Base-by-base conservation (phyloP, 2,113 vertebrate species). In the Atherinomorus stipes region DNA sequence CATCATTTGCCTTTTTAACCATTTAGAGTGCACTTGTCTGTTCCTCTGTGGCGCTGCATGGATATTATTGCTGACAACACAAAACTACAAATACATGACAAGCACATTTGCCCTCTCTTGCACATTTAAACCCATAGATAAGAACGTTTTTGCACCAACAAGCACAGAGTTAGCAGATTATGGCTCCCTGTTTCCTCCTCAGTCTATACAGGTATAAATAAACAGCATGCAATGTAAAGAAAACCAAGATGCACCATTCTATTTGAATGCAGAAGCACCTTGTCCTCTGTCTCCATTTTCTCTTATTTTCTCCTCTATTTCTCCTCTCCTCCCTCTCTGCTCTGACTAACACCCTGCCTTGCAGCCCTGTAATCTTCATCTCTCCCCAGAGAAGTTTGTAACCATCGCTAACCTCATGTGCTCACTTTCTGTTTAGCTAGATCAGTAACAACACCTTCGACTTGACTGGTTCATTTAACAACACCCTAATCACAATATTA, bases 371-470 rank as follows among this genome's bases (percentile, higher is more conserved):
- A 71, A 74, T 89, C 74, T 71, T 74, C 66, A 73, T 61, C 11
- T 61, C 53, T 77, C 75, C 47, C 66, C 2, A 38, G 73, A 45
- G 64, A 51, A 37, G 60, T 73, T 90, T 80, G 89, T 89, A 87
- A 76, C 61, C 71, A 79, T 81, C 61, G 86, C 53, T 57, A 19
- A 62, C 56, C 64, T 77, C 60, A 9, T 52, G 40, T 67, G 38
- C 51, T 57, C 58, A 37, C 50, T 60, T 11, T 37, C 4, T 16
- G 7, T 45, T 50, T 21, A 49, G 38, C 21, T 63, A 62, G 64
- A 81, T 81, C 62, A 72, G 61, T 68, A 65, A 38, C 62, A 58
- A 69, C 47, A 61, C 57, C 51, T 34, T 42, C 18, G 3, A 23
- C 23, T 64, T 18, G 9, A 68, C 47, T 49, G 12, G 26, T 60